Base-by-base conservation (phyloP, 2,888 invertebrate genomes). In the Catonia carolina region DNA sequence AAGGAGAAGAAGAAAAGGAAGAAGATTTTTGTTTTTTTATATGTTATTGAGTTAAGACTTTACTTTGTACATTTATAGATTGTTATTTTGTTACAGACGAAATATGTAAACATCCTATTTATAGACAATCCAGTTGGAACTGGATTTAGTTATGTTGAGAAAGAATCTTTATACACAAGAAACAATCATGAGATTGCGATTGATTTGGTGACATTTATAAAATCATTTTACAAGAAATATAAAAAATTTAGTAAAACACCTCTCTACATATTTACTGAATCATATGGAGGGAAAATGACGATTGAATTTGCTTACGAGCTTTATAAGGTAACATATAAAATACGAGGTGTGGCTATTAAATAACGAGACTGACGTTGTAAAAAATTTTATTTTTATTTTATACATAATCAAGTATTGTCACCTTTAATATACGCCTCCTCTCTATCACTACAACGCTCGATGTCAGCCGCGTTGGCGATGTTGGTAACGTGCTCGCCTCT, bases 261-360 rank as follows among this genome's bases (percentile, higher is more conserved):
- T 1, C 75, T 90, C 33, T 93, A 92, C 69, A 88, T 94, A 60
- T 87, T 89, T 67, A 86, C 86, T 20, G 92, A 95, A 71, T 92
- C 92, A 0, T 94, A 94, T 71, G 94, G 94, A 15, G 94, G 93
- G 1, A 95, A 94, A 75, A 93, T 93, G 91, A 86, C 89, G 0
- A 82, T 86, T 1, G 89, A 89, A 67, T 91, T 93, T 70, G 89
- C 85, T 7, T 70, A 74, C 41, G 68, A 69, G 22, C 67, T 78
- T 31, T 66, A 71, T 55, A 68, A 74, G 67, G 76, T 75, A 64
- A 60, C 8, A n/a, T n/a, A n/a, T n/a, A n/a, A n/a, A n/a, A n/a
- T n/a, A n/a, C n/a, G n/a, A n/a, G n/a, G n/a, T n/a, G n/a, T n/a
- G n/a, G n/a, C n/a, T n/a, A n/a, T n/a, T n/a, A n/a, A n/a, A n/a